Evolutionary conservation across 2,113 vertebrate species (phyloP).

Genomic region (Heterochromis multidens): DNA sequence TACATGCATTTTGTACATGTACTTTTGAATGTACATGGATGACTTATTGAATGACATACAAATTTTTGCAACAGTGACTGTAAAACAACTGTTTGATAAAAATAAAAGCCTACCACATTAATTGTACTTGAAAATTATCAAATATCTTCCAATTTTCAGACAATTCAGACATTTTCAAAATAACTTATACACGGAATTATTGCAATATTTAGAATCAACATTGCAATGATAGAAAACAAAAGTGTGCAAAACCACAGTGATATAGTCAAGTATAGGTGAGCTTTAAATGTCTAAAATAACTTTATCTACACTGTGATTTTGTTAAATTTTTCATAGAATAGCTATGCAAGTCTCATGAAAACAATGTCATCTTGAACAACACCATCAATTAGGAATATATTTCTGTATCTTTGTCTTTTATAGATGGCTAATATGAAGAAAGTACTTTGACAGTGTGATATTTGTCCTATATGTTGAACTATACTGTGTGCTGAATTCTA

Average conservation of each 20-base stretch:
- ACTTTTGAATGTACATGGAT: background rate
- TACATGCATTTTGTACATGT: no score
- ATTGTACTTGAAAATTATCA: background rate
- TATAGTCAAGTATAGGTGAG: no score
- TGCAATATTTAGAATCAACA: background rate
- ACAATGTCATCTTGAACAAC: background rate
- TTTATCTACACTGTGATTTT: no score
- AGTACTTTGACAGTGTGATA: no score
- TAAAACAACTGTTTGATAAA: background rate
- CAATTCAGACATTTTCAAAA: no score
- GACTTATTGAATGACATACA: background rate
- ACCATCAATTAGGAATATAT: background rate
- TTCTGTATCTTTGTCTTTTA: no score
- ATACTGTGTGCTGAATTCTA: no score
- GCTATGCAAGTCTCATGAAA: background rate
- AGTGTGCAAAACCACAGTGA: rapidly evolving
- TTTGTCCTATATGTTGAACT: no score
- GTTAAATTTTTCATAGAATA: background rate
- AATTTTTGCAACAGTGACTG: background rate
- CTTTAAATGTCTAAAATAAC: no score
- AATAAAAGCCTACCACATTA: background rate
- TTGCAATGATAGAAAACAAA: background rate
- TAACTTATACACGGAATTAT: no score
- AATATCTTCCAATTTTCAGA: background rate
- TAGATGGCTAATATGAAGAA: no score